Base-by-base conservation (phyloP, 2,888 invertebrate species). In the Hirtodrosophila alboralis region DNA sequence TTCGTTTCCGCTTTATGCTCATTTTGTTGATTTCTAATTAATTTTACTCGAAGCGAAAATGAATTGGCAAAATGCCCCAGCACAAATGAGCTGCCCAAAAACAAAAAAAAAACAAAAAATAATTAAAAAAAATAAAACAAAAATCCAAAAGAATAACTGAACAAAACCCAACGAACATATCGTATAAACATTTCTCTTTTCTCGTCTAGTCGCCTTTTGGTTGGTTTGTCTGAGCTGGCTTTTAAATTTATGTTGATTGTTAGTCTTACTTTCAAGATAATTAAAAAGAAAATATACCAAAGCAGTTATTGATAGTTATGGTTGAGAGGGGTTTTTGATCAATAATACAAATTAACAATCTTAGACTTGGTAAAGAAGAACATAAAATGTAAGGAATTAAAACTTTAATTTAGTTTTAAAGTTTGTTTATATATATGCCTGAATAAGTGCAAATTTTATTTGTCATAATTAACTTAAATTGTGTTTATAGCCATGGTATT, bases 21-120 rank as follows among this genome's bases (percentile, higher is more conserved):
- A 61, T 76, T 79, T 79, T 71, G 77, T 79, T 78, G 80, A 79
- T 80, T 76, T 75, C 80, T 80, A 78, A 80, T 78, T 76, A 76
- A 76, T 83, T 75, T 70, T 61, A 75, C 67, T 71, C 61, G 73
- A 75, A 74, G 58, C 71, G 77, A 79, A 81, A 77, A 83, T 75
- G 75, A 78, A 76, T 83, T 78, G 77, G 80, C 80, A 77, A 75
- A 80, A 65, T 69, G 66, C 77, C 77, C 60, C 37, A 58, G 43
- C 58, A 61, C 56, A 67, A 71, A 65, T 54, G 57, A 57, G 54
- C 44, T 33, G 21, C 14, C 30, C 44, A 38, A 48, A 47, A 33
- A 6, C 30, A 51, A 67, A 51, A 33, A 65, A 26, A n/a, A 10
- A 13, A 30, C 27, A 44, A 6, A 14, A 33, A 51, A 23, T 44